A percentile compares a stretch with the other conserved stretches of the same genome.
phyloP scores from a whole-genome alignment of 2,797 vertebrate genomes.

The Epinephelus coioides region DNA sequence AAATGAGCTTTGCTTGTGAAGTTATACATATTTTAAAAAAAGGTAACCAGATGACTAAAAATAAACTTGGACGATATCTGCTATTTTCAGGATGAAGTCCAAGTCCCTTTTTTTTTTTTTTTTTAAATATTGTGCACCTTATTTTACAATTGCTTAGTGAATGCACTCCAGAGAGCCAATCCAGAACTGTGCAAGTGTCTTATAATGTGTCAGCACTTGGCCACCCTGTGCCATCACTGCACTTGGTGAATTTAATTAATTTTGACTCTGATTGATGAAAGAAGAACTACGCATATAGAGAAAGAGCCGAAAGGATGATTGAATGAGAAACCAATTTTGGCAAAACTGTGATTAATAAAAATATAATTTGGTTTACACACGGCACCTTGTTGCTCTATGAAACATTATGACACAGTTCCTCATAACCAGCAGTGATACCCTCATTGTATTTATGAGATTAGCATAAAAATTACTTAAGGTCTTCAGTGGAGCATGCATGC shows the following conservation, averaged over 20 bases:
- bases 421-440: not conserved
- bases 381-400: not conserved
- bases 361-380: slow-evolving; percentile 17
- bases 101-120: not conserved
- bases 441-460: not conserved
- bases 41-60: not conserved
- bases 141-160: slow-evolving; percentile 25
- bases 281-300: not conserved
- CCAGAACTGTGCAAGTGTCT: slow-evolving; percentile 25
- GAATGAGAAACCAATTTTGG: slow-evolving; percentile 27
- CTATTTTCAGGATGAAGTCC: not conserved
- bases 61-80: not conserved
- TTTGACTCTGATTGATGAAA: slow-evolving; percentile 43
- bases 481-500: not conserved
- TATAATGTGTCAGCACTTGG: slow-evolving; percentile 41
- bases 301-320: slow-evolving; percentile 22
- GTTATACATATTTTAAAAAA: not conserved
- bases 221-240: not conserved
- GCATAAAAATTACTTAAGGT: not conserved
- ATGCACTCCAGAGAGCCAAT: slow-evolving; percentile 14
- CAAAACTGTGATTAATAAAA: slow-evolving; percentile 40
- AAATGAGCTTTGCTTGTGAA: not conserved
- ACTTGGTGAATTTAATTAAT: slow-evolving; percentile 20
- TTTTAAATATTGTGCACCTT: not conserved
- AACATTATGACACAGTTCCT: slow-evolving; percentile 12